Percentiles rank a stretch among this genome's conserved stretches.
Evolutionary conservation across 2,888 invertebrate species (phyloP).

Genomic region (Melieria crassipennis): DNA sequence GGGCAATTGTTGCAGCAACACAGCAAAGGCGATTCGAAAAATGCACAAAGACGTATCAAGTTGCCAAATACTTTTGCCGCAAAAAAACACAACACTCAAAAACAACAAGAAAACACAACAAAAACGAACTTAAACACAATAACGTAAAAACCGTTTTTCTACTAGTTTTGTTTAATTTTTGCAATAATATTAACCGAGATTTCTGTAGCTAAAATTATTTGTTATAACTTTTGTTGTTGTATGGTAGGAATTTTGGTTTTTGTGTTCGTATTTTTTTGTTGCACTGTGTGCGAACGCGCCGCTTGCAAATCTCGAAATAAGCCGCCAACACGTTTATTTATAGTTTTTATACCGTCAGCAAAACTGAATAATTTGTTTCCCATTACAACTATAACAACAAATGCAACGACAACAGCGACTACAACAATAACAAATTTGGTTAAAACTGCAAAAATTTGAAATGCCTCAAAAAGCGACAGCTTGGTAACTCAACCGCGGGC

Average conservation of each 20-base stretch:
- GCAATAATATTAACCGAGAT: too few relatives aligned
- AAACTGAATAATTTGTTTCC: not conserved
- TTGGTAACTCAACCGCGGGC: too few relatives aligned
- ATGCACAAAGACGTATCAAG: too few relatives aligned
- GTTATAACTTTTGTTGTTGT: slow-evolving; percentile 8
- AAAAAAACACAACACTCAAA: too few relatives aligned
- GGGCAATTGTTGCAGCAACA: too few relatives aligned
- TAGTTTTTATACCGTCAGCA: slow-evolving; percentile 56
- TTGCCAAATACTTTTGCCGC: too few relatives aligned
- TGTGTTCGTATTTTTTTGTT: slow-evolving; percentile 29
- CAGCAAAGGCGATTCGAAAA: too few relatives aligned
- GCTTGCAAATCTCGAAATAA: slow-evolving; percentile 63
- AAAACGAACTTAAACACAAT: not conserved
- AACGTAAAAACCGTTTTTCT: not conserved
- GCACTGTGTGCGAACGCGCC: slow-evolving; percentile 47
- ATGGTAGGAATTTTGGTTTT: not conserved
- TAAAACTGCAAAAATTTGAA: not conserved
- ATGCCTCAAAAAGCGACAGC: too few relatives aligned
- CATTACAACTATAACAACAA: too few relatives aligned
- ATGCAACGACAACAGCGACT: too few relatives aligned
- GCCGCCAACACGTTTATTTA: slow-evolving; percentile 62
- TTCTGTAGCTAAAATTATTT: not conserved
- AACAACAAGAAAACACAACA: not conserved
- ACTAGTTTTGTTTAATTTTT: too few relatives aligned
- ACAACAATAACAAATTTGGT: too few relatives aligned